phyloP scores from a whole-genome alignment of 2,888 invertebrate genomes.

The Amblyjoppa proteus region DNA sequence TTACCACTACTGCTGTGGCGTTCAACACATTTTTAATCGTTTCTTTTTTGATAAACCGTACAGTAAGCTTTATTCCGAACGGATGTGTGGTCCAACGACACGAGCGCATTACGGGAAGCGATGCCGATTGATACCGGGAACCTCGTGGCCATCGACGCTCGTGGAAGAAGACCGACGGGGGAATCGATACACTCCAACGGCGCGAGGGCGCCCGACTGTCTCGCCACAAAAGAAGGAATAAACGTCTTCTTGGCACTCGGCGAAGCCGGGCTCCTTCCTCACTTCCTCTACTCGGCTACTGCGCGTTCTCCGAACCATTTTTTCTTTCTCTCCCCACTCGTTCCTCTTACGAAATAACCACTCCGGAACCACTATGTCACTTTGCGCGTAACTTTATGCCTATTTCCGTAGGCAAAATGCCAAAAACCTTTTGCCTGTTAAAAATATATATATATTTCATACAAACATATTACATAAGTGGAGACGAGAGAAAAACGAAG shows the following conservation, averaged over 20 bases:
- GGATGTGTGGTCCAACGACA: not conserved
- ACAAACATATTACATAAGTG: too few species aligned
- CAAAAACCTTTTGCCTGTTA: too few species aligned
- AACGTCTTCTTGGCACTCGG: constrained; percentile 66
- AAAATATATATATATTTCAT: too few species aligned
- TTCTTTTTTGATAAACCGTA: too few species aligned
- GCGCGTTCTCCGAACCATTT: constrained; percentile 36
- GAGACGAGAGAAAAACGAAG: too few species aligned
- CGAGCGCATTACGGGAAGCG: not conserved
- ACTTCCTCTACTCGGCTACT: constrained; percentile 22
- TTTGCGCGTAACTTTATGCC: not conserved
- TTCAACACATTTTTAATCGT: too few species aligned
- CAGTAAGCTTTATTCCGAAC: not conserved
- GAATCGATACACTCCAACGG: constrained; percentile 61
- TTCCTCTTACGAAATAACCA: constrained; percentile 7
- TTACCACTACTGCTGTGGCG: too few species aligned
- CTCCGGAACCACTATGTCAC: not conserved
- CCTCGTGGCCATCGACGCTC: constrained; percentile 59
- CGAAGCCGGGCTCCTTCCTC: constrained; percentile 56
- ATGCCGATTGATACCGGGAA: constrained; percentile 57
- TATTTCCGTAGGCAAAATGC: too few species aligned
- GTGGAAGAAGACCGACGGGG: constrained; percentile 50
- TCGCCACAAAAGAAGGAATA: constrained; percentile 69
- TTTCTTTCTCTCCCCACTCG: constrained; percentile 5
- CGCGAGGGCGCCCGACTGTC: constrained; percentile 68